Evolutionary conservation across 2,113 vertebrate species (phyloP), one percentile per base, ranked within the genome.

Genomic region (Nannospalax galili): DNA sequence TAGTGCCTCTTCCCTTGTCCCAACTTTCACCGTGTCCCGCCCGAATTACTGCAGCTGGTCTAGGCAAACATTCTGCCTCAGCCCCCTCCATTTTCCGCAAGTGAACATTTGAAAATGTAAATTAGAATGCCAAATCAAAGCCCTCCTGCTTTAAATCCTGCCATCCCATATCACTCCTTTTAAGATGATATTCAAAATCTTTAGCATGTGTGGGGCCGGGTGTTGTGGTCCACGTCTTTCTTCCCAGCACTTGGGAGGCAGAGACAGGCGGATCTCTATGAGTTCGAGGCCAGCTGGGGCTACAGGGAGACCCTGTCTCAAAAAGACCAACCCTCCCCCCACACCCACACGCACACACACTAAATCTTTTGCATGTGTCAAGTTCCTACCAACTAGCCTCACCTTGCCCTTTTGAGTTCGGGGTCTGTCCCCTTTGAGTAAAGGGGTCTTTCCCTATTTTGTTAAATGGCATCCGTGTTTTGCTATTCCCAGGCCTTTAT

Each of bases 101-200:
- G 52, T 87, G n/a, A 95, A 84, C 45, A 67, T 91, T 64, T 72
- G 62, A 45, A 86, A 72, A 56, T 58, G 24, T 87, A 56, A 58
- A 52, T 82, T 22, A 52, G 30, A 73, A 40, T 37, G 52, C 35
- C 64, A 78, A 30, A 60, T 69, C 48, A 78, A 28, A 60, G 22
- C 45, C 45, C 28, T 78, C 35, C 26, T 42, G 42, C 72, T 73
- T 84, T 85, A 73, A 86, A 52, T 30, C 22, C 14, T 78, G 74
- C 30, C 35, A n/a, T 28, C 16, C 12, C 52, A 90, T 89, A 11
- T 81, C 79, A 8, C 40, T 24, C 40, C n/a, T 30, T 40, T 86
- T 64, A 48, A 52, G 40, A 73, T 92, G 73, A 32, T 64, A 24
- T 19, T 81, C 45, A 81, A 19, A 94, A 58, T 70, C 30, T 48